These are phyloP conservation scores for Metopolophium dirhodum DNA, from an alignment of 1,140 invertebrate genomes.

Conservation along the genomic window DNA sequence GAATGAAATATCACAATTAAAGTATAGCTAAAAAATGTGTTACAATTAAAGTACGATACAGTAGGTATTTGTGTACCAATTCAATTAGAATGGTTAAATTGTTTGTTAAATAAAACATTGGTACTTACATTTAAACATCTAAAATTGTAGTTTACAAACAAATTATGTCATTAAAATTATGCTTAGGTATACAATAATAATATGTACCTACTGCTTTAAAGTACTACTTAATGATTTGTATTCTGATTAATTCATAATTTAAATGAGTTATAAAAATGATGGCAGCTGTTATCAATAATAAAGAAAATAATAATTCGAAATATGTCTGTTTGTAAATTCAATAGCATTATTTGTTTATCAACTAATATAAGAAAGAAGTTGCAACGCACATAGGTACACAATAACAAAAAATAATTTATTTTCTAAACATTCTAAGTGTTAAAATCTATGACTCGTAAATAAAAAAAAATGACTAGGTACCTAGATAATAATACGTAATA, in stretches of 20 bases:
- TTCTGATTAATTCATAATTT: not conserved
- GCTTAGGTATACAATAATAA: not conserved
- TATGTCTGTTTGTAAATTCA: not conserved
- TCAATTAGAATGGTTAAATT: not conserved
- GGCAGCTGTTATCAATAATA: no score
- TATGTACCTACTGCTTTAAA: no score
- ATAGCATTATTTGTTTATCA: not conserved
- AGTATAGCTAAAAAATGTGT: not conserved
- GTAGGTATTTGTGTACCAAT: not conserved
- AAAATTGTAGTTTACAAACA: not conserved
- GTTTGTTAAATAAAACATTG: not conserved
- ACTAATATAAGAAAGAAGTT: not conserved
- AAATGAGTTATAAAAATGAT: not conserved
- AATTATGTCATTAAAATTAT: not conserved
- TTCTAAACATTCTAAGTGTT: not conserved
- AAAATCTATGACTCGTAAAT: not conserved
- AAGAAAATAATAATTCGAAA: not conserved
- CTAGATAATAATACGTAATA: not conserved
- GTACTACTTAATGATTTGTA: not conserved
- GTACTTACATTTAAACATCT: not conserved
- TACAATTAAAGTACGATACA: not conserved
- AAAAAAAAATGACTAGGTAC: not conserved
- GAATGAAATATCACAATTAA: not conserved
- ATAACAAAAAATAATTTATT: not conserved
- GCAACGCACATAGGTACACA: not conserved